Evolutionary conservation across 2,888 invertebrate genomes (phyloP).

Genomic region (Sarcophaga carnaria): DNA sequence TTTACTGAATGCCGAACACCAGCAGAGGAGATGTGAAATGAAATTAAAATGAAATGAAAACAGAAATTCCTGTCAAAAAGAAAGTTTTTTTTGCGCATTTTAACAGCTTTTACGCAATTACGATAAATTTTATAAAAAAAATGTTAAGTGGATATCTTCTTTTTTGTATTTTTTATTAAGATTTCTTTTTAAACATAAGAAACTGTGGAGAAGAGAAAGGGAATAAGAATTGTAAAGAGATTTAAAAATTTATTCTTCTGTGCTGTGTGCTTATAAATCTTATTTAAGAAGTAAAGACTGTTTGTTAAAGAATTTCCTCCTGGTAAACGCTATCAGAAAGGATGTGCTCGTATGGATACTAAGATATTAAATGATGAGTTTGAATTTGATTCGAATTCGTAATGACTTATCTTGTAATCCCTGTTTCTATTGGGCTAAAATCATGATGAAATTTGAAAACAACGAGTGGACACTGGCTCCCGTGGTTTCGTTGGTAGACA

Average conservation of each 20-base stretch:
- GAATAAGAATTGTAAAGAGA: not conserved
- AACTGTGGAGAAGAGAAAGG: not conserved
- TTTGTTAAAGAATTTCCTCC: too few species aligned
- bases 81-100: not conserved
- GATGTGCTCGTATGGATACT: too few species aligned
- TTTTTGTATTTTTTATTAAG: too few species aligned
- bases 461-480: too few species aligned
- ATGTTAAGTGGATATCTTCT: not conserved
- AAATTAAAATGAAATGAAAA: not conserved
- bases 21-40: not conserved
- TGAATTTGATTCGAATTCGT: too few species aligned
- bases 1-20: not conserved
- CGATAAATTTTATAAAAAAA: not conserved
- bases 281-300: not conserved
- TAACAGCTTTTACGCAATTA: conserved; percentile 8
- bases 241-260: not conserved
- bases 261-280: too few species aligned
- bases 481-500: too few species aligned
- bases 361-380: too few species aligned
- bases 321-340: too few species aligned
- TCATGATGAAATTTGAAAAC: too few species aligned
- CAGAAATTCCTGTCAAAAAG: not conserved
- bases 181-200: not conserved
- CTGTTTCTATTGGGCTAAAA: too few species aligned
- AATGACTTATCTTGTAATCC: too few species aligned